These are phyloP conservation scores for Torymus auratus DNA, from an alignment of 2,888 invertebrate genomes.

Conservation along the genomic window DNA sequence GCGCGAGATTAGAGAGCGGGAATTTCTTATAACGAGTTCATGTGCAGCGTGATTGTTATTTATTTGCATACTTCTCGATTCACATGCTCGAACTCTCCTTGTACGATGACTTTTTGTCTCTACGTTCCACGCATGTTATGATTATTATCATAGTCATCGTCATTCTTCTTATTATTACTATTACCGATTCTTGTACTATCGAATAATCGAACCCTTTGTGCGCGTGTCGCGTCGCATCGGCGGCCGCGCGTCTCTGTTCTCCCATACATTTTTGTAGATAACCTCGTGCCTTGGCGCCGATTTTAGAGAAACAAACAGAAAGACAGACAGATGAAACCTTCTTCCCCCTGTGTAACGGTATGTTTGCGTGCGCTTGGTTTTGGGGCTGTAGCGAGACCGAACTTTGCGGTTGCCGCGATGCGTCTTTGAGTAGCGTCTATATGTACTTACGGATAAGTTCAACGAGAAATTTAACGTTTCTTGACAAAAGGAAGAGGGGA, in stretches of 20 bases:
- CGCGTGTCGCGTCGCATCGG: conserved; percentile 4
- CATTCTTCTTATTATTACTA: too few species aligned
- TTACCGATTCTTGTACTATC: too few species aligned
- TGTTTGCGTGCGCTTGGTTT: too few species aligned
- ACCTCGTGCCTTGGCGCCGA: conserved; percentile 43
- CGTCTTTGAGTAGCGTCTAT: too few species aligned
- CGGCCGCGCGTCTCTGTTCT: neutral
- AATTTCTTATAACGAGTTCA: conserved; percentile 24
- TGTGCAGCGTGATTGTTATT: conserved; percentile 48
- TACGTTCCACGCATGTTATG: too few species aligned
- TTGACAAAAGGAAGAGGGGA: neutral
- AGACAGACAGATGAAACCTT: conserved; percentile 7
- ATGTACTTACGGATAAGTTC: conserved; percentile 5
- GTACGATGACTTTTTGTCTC: too few species aligned
- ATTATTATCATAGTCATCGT: too few species aligned
- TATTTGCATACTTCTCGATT: neutral
- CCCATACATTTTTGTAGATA: conserved; percentile 35
- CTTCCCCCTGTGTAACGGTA: conserved; percentile 2
- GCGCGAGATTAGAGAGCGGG: conserved; percentile 1
- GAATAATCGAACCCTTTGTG: neutral
- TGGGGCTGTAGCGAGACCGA: too few species aligned
- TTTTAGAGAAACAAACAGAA: conserved; percentile 14
- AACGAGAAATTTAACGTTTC: conserved; percentile 10
- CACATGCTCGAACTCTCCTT: too few species aligned
- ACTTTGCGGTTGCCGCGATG: too few species aligned